A percentile compares a stretch with the other conserved stretches of the same genome.
phyloP scores from a whole-genome alignment of 2,888 invertebrate species.

The Steinernema hermaphroditum region DNA sequence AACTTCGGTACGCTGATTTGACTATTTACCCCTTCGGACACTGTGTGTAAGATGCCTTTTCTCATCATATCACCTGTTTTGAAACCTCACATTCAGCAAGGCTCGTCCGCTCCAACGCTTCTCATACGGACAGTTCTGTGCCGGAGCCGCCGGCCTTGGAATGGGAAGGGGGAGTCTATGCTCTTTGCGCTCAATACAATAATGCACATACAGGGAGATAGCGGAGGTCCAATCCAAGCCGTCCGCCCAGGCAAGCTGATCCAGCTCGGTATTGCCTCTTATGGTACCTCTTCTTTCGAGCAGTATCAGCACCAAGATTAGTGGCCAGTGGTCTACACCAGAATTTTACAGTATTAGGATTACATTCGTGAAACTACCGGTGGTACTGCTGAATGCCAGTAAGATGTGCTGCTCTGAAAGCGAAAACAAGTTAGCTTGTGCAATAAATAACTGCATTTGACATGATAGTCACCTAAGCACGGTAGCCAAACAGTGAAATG shows the following conservation, averaged over 20 bases:
- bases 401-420: not conserved
- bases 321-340: not conserved
- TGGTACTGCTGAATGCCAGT: not conserved
- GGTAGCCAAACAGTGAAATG: no score
- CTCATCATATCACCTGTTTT: no score
- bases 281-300: not conserved
- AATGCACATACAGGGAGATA: no score
- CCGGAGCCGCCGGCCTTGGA: not conserved
- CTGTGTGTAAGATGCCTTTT: not conserved
- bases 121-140: not conserved
- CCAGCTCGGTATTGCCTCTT: not conserved
- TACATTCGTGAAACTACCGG: not conserved
- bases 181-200: no score
- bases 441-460: no score
- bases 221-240: not conserved
- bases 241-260: not conserved
- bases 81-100: not conserved
- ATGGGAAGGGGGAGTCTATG: no score
- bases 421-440: no score
- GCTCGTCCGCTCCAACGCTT: not conserved
- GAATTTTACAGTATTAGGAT: not conserved
- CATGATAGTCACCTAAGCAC: not conserved
- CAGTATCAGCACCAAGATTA: not conserved
- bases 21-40: not conserved
- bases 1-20: not conserved